These are phyloP conservation scores for Eupithecia vulgata DNA, from an alignment of 2,888 invertebrate species.

Conservation along the genomic window DNA sequence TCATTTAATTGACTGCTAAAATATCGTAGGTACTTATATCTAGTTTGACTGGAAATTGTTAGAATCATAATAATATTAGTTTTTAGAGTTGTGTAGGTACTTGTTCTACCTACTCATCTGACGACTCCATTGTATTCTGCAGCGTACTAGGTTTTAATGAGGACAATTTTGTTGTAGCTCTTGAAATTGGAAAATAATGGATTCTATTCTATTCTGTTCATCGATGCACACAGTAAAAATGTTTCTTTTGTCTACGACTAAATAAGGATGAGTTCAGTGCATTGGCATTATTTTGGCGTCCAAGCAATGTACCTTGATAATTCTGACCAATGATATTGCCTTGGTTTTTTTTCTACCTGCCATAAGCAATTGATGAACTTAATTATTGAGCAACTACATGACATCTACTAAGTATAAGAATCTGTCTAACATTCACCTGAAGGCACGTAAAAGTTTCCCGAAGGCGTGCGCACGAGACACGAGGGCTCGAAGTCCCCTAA, in stretches of 20 bases:
- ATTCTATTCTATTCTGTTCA: too few relatives aligned
- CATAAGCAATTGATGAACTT: not conserved
- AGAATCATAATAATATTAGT: too few relatives aligned
- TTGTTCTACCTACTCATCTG: too few relatives aligned
- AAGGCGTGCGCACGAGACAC: slow-evolving; percentile 95
- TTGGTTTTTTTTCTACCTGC: not conserved
- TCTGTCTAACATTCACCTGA: slow-evolving; percentile 83
- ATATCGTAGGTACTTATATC: not conserved
- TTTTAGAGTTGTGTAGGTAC: too few relatives aligned
- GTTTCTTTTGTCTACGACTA: not conserved
- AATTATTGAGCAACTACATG: slow-evolving; percentile 4
- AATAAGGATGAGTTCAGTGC: not conserved
- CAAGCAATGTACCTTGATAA: not conserved
- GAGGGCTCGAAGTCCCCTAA: slow-evolving; percentile 93
- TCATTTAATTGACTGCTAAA: not conserved
- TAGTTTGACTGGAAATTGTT: too few relatives aligned
- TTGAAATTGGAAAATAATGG: too few relatives aligned
- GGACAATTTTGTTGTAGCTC: too few relatives aligned
- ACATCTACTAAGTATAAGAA: slow-evolving; percentile 34
- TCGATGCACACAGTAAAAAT: not conserved
- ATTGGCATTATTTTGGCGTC: not conserved
- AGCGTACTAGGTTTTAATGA: too few relatives aligned
- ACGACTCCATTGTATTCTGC: too few relatives aligned
- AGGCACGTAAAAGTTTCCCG: slow-evolving; percentile 97
- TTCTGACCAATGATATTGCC: not conserved